These are phyloP conservation scores for Xylocampa areola DNA, from an alignment of 2,888 invertebrate genomes.

Conservation along the genomic window DNA sequence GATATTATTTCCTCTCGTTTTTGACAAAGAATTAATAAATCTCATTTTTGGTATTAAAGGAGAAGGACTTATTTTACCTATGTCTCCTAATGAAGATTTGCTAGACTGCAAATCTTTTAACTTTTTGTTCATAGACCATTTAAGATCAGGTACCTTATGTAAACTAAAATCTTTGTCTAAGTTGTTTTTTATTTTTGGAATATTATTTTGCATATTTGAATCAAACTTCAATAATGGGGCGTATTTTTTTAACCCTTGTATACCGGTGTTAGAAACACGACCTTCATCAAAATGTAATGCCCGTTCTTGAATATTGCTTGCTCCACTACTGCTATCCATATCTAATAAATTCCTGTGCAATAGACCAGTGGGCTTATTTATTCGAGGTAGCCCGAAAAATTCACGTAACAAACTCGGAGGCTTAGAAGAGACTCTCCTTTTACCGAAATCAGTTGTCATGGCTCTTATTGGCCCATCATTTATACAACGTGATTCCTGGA, in stretches of 20 bases:
- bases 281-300: constrained; percentile 36
- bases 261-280: constrained; percentile 4
- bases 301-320: constrained; percentile 72
- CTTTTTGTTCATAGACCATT: constrained; percentile 22
- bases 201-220: constrained; percentile 14
- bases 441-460: constrained; percentile 36
- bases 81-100: constrained; percentile 14
- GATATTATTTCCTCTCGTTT: constrained; percentile 8
- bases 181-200: constrained; percentile 31
- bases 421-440: constrained; percentile 42
- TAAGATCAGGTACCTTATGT: constrained; percentile 22
- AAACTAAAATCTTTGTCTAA: constrained; percentile 18
- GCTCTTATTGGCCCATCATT: constrained; percentile 59
- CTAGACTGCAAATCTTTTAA: constrained; percentile 28
- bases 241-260: not conserved
- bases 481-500: constrained; percentile 70
- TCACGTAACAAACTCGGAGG: constrained; percentile 60
- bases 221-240: constrained; percentile 21
- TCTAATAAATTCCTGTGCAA: constrained; percentile 63
- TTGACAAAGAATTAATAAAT: constrained; percentile 26
- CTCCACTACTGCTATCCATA: constrained; percentile 69
- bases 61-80: constrained; percentile 15
- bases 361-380: constrained; percentile 41
- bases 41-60: constrained; percentile 54
- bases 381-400: constrained; percentile 59